Base-by-base conservation (phyloP, 1,140 invertebrate species). In the Epicauta chinensis region DNA sequence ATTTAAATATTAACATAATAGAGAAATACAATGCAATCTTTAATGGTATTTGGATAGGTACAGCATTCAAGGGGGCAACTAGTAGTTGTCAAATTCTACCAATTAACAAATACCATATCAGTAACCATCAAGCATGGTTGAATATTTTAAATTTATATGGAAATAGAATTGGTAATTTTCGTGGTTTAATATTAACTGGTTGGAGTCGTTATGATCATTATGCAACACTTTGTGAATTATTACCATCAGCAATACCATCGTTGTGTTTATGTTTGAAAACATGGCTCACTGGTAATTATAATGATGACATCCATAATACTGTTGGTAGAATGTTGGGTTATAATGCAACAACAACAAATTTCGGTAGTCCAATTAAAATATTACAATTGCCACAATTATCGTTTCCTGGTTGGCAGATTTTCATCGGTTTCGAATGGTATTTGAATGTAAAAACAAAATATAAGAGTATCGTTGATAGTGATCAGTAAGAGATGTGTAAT, bases 131-230 rank as follows among this genome's bases (percentile, higher is more conserved):
- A 54, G 77, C 79, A 4, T 87, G 84, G 84, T 51, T 80, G 12
- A 66, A 72, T 37, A 75, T 79, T 53, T 62, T 85, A 0, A 66
- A 70, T 23, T 60, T 69, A 16, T 68, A 81, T 55, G 70, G 71
- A n/a, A 72, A 58, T 54, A 77, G 69, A 62, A 69, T 77, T 56
- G 73, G 67, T 55, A 75, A 72, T 74, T 83, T 78, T 65, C 66
- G 72, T 65, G 80, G 84, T 9, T 75, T 82, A 17, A 78, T 79
- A 13, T 73, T 86, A 0, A 87, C 84, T 32, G 84, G 84, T 2
- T 87, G 83, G 84, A 84, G 83, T 2, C 79, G 83, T 58, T 96
- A 92, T 67, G 92, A 96, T 69, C 93, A 96, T 68, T 92, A 89
- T 72, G 87, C 89, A 1, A 84, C 89, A 0, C 71, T 97, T 12